Evolutionary conservation across 1,140 invertebrate species (phyloP), one percentile per base, ranked within the genome.

Genomic region (Aricia agestis): DNA sequence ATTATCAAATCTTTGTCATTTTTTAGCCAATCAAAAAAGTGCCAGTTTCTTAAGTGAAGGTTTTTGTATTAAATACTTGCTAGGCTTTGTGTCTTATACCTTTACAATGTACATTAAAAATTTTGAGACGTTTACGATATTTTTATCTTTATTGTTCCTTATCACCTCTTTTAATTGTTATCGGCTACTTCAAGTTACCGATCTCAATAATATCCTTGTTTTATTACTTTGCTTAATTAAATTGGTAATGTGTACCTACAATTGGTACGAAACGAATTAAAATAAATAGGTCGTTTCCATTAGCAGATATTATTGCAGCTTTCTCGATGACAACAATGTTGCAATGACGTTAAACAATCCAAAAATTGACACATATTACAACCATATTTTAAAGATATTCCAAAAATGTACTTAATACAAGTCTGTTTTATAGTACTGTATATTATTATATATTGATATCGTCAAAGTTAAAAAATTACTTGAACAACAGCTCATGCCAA

Each of bases 211-310:
- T 59, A 59, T 18, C 58, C n/a, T 63, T 19, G 19, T 63, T 63
- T 63, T 19, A 63, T 63, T 63, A 63, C 59, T 63, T 63, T 25
- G 10, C 18, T 63, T 63, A 63, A 63, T 63, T 19, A 19, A 63
- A 19, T 63, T 63, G 10, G 17, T 25, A 19, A 63, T 63, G 19
- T 63, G 15, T 19, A 59, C 59, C 59, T 25, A 25, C 59, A 59
- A 18, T 59, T 63, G 59, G 59, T 11, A 63, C 3, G 59, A 19
- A 19, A 19, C 45, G 10, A 25, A 63, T 63, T 10, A 63, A 63
- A 63, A 18, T 63, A 19, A 59, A 63, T 52, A 25, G 18, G 59
- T 11, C 18, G 59, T 19, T 18, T 18, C 18, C n/a, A 59, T 19
- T 18, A 18, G 17, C 15, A 17, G 5, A 25, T 1, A 63, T 59